Base-by-base conservation (phyloP, 2,797 vertebrate genomes). In the Vireo griseus region DNA sequence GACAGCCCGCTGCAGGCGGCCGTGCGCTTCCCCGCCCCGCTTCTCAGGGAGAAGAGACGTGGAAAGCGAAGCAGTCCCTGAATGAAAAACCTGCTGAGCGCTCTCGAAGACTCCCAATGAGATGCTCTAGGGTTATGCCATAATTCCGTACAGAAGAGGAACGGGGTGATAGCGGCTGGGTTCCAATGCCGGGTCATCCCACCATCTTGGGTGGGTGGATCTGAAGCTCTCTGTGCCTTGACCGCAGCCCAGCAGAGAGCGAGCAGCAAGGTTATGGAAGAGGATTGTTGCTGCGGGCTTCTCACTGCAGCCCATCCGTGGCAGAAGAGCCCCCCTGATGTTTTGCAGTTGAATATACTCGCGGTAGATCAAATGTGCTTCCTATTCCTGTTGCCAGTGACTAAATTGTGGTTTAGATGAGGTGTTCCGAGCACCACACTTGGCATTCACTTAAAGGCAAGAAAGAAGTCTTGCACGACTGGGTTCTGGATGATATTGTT, bases 61-160 rank as follows among this genome's bases (percentile, higher is more conserved):
- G 67, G 44, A 19, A n/a, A 26, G 54, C 24, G 22, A 20, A 61
- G n/a, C 26, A 17, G 15, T 28, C 12, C 25, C 18, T 3, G 24
- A 24, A 4, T 19, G 18, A 44, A 31, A 44, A 76, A 5, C 20
- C 7, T 42, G 5, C 55, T 10, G 58, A n/a, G 37, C 6, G 1
- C 13, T 44, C 16, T 29, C 22, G 14, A 1, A 13, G n/a, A 3
- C 2, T 8, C n/a, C 20, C 19, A 0, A 0, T 5, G 9, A 45
- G 31, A 6, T 5, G 21, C 11, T 48, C 3, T 12, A 7, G 54
- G 12, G 40, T 18, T 21, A 1, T 2, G 5, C 10, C 15, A 6
- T 11, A 8, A 44, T 54, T 25, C 25, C 2, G 16, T 48, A 1
- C 10, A 1, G 29, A 16, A 11, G 18, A n/a, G 28, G 44, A 37